phyloP scores from a whole-genome alignment of 1,140 invertebrate genomes.

The Galleria mellonella region DNA sequence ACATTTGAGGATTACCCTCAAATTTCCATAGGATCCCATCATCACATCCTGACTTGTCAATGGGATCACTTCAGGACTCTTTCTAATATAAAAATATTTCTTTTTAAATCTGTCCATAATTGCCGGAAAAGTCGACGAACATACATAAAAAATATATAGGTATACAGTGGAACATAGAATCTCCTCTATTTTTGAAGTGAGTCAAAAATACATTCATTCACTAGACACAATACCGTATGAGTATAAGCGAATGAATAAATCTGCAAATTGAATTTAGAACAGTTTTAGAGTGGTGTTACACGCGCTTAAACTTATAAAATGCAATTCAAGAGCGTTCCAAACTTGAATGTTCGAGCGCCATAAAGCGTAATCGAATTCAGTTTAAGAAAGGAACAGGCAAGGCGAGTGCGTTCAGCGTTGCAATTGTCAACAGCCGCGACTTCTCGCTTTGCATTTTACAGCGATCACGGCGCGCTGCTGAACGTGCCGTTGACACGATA shows the following conservation, averaged over 20 bases:
- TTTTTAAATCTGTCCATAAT: too few relatives aligned
- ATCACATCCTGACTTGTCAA: too few relatives aligned
- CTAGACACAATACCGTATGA: background rate
- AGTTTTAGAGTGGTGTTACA: background rate
- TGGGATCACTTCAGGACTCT: too few relatives aligned
- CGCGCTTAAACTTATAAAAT: slow-evolving; percentile 22
- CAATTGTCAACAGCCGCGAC: slow-evolving; percentile 32
- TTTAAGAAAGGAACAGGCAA: slow-evolving; percentile 13
- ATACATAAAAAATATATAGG: too few relatives aligned
- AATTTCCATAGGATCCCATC: too few relatives aligned
- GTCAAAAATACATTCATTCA: too few relatives aligned
- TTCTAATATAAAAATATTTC: too few relatives aligned
- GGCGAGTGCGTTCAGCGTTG: slow-evolving; percentile 10
- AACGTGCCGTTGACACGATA: slow-evolving; percentile 20
- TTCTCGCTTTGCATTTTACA: slow-evolving; percentile 27
- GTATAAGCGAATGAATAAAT: slow-evolving; percentile 2
- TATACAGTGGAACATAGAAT: too few relatives aligned
- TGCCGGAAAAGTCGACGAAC: too few relatives aligned
- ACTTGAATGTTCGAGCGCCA: slow-evolving; percentile 14
- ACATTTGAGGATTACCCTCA: too few relatives aligned
- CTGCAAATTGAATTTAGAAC: slow-evolving; percentile 3
- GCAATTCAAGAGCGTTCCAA: slow-evolving; percentile 21
- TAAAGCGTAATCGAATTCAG: slow-evolving; percentile 41
- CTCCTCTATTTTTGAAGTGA: too few relatives aligned
- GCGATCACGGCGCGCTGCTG: slow-evolving; percentile 12